A percentile compares a stretch with the other conserved stretches of the same genome.
Evolutionary conservation across 2,797 vertebrate genomes (phyloP).

Genomic region (Myripristis jacobus): DNA sequence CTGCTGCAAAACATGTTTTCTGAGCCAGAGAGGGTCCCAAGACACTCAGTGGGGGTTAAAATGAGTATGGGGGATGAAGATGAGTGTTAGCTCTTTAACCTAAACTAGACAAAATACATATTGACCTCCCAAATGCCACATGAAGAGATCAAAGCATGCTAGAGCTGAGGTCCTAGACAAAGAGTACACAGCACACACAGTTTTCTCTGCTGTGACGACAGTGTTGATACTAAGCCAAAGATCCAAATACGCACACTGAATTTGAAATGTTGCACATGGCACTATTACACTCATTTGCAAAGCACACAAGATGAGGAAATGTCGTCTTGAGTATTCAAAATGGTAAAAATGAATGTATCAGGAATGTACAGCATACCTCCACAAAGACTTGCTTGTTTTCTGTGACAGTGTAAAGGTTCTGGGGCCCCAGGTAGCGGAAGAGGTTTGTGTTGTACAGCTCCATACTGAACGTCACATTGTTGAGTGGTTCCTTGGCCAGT

Average conservation of each 20-base stretch:
- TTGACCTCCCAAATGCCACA: constrained; percentile 18
- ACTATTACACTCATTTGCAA: neutral
- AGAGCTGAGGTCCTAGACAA: constrained; percentile 33
- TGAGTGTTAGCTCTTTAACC: constrained; percentile 25
- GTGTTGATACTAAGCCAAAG: neutral
- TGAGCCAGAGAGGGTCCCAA: constrained; percentile 16
- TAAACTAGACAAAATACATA: constrained; percentile 49
- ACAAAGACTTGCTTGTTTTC: constrained; percentile 80
- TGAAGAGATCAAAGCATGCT: constrained; percentile 46
- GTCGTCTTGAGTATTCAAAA: neutral
- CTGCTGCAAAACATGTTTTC: constrained; percentile 46
- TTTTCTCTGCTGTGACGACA: constrained; percentile 22
- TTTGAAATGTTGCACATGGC: constrained; percentile 4
- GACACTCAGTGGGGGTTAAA: neutral
- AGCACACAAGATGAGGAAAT: constrained; percentile 6
- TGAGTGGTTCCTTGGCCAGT: constrained; percentile 47
- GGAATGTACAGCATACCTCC: constrained; percentile 72
- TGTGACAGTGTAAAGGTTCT: constrained; percentile 73
- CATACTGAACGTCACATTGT: constrained; percentile 90
- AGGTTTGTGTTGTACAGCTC: constrained; percentile 87
- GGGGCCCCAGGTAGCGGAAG: constrained; percentile 49
- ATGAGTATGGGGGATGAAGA: neutral
- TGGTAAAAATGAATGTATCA: neutral
- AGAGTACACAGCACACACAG: constrained; percentile 23
- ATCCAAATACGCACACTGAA: constrained; percentile 19